Evolutionary conservation across 1,140 invertebrate species (phyloP).

Genomic region (Meloidogyne floridensis): DNA sequence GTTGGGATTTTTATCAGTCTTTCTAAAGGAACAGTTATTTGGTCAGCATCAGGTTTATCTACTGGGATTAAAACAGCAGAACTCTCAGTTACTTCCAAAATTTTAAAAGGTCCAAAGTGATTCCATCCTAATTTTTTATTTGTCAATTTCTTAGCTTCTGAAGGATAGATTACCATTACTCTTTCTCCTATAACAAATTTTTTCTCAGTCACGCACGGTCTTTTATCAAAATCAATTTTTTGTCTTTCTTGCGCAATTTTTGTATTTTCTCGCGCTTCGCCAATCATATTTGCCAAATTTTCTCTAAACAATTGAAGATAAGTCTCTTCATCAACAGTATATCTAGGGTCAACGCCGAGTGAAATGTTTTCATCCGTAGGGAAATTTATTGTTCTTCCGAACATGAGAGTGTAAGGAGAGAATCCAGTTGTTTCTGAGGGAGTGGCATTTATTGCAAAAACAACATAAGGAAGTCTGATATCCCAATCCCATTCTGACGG

Average conservation of each 20-base stretch:
- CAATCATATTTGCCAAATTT: conserved; percentile 12
- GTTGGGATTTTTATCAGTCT: neutral
- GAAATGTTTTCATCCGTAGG: neutral
- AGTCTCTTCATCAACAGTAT: conserved; percentile 11
- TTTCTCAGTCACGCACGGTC: neutral
- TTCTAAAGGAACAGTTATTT: conserved; percentile 15
- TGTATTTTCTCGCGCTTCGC: neutral
- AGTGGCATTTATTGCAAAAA: conserved; percentile 17
- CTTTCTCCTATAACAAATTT: neutral
- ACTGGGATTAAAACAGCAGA: conserved; percentile 6
- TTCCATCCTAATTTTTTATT: conserved; percentile 19
- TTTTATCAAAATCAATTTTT: conserved; percentile 10
- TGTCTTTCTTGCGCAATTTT: neutral
- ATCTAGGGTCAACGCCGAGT: neutral
- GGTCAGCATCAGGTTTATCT: conserved; percentile 8
- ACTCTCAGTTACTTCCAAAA: neutral
- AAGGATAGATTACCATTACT: conserved; percentile 17
- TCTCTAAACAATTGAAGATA: conserved; percentile 19
- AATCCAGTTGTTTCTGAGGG: conserved; percentile 21
- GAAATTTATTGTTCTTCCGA: neutral
- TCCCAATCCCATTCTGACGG: neutral
- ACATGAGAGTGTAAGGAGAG: conserved; percentile 3
- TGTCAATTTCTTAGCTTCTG: neutral
- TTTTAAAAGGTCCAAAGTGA: conserved; percentile 16
- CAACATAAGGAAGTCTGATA: conserved; percentile 10